Evolutionary conservation across 2,888 invertebrate genomes (phyloP).

Genomic region (Macrophya alboannulata): DNA sequence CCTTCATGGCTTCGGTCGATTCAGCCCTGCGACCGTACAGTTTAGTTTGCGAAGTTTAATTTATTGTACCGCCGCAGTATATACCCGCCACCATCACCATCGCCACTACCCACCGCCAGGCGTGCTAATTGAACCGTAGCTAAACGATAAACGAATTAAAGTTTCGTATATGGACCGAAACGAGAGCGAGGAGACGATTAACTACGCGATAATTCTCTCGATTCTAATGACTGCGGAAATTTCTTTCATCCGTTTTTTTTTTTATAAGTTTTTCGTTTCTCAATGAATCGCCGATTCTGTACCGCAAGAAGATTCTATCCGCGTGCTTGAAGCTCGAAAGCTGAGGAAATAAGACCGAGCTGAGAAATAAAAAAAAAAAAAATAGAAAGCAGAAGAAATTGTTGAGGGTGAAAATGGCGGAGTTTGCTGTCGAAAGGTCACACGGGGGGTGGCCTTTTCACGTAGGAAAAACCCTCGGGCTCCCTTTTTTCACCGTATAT

Average conservation of each 20-base stretch:
- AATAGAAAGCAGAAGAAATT: neutral
- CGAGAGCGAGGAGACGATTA: neutral
- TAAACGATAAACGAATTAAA: constrained; percentile 43
- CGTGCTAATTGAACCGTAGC: constrained; percentile 46
- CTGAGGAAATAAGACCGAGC: neutral
- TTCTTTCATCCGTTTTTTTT: neutral
- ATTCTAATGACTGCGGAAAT: neutral
- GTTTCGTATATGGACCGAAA: neutral
- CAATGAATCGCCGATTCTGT: constrained; percentile 11
- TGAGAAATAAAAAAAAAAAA: neutral
- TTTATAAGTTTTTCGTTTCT: neutral
- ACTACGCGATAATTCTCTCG: neutral
- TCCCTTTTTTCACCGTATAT: neutral
- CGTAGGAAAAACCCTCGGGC: neutral
- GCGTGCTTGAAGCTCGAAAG: neutral
- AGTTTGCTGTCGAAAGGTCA: constrained; percentile 30
- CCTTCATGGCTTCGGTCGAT: constrained; percentile 15
- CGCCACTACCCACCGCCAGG: neutral
- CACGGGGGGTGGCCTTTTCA: constrained; percentile 12
- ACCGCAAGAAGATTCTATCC: neutral
- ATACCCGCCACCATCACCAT: neutral
- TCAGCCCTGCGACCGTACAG: constrained; percentile 10
- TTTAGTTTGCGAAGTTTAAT: constrained; percentile 39
- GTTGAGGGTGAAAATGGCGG: constrained; percentile 23
- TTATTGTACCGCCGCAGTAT: constrained; percentile 43